Evolutionary conservation across 2,797 vertebrate species (phyloP), one percentile per base, ranked within the genome.

Genomic region (Scyliorhinus canicula): DNA sequence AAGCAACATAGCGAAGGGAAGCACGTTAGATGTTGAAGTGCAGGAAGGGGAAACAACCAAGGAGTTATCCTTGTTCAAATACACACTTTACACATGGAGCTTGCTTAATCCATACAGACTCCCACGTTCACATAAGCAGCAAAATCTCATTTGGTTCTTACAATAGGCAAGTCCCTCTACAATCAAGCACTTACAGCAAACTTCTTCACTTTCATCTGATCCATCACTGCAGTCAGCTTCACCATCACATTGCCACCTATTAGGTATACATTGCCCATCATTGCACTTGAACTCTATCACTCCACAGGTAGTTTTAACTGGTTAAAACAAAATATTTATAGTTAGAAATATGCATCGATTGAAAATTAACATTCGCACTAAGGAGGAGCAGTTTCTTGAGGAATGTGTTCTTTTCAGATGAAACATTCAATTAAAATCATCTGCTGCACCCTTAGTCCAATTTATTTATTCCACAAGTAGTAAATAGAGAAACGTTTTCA

Each of bases 201-300:
- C 63, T 52, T 74, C 67, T 52, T 50, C 9, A 94, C 67, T 74
- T 74, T 94, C 93, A 94, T 94, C 93, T 74, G 93, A 94, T 55
- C 93, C 93, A 94, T 94, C 93, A 52, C 16, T 4, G 69, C 93
- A 94, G 67, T 94, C 93, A 94, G 47, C 50, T 35, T 52, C 12
- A 50, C 93, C 67, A 74, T 94, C 93, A 52, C 93, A 94, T 28
- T 94, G 93, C 93, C 93, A 94, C 2, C 67, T 94, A 16, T 50
- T 19, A 35, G 93, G 93, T 69, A 94, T 74, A 94, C 93, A 94
- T 94, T 94, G 93, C 9, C 93, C 93, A 94, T 74, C 67, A 52
- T 74, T 26, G 31, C 93, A 94, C 47, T 71, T 71, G 14, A 74
- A 71, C 31, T 71, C 93, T 6, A 12, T 52, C 69, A 50, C 7